These are phyloP conservation scores for Channallabes apus DNA, from an alignment of 2,797 vertebrate species.

Conservation along the genomic window DNA sequence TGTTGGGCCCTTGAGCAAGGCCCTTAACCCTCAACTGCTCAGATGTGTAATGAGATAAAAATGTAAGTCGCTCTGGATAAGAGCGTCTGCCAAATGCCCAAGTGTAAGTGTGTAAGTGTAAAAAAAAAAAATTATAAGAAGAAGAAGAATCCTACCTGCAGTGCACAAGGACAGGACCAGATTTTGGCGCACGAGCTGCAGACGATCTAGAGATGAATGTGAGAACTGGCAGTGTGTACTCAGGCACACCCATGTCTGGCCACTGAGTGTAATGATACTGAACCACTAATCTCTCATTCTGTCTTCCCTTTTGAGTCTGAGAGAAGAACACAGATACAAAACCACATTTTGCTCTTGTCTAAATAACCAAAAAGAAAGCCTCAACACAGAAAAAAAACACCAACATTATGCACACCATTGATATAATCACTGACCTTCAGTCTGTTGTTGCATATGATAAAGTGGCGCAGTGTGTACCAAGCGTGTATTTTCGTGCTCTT, in stretches of 20 bases:
- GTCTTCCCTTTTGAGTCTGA: slow-evolving; percentile 89
- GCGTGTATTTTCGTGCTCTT: slow-evolving; percentile 94
- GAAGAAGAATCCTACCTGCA: slow-evolving; percentile 82
- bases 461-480: slow-evolving; percentile 92
- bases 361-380: background rate
- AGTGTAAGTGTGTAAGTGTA: no score
- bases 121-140: background rate
- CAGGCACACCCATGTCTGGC: slow-evolving; percentile 98
- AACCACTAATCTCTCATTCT: slow-evolving; percentile 87
- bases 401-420: background rate
- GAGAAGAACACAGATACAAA: slow-evolving; percentile 8
- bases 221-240: slow-evolving; percentile 94
- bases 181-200: slow-evolving; percentile 78
- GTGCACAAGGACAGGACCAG: slow-evolving; percentile 94
- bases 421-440: slow-evolving; percentile 80
- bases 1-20: no score
- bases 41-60: no score
- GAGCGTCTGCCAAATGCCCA: no score
- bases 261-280: slow-evolving; percentile 99
- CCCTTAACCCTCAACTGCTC: no score
- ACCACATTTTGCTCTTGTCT: background rate
- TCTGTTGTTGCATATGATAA: slow-evolving; percentile 91
- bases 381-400: background rate
- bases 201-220: slow-evolving; percentile 96
- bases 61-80: no score